A percentile compares a stretch with the other conserved stretches of the same genome.
phyloP scores from a whole-genome alignment of 1,140 invertebrate species.

The Diabrotica virgifera region DNA sequence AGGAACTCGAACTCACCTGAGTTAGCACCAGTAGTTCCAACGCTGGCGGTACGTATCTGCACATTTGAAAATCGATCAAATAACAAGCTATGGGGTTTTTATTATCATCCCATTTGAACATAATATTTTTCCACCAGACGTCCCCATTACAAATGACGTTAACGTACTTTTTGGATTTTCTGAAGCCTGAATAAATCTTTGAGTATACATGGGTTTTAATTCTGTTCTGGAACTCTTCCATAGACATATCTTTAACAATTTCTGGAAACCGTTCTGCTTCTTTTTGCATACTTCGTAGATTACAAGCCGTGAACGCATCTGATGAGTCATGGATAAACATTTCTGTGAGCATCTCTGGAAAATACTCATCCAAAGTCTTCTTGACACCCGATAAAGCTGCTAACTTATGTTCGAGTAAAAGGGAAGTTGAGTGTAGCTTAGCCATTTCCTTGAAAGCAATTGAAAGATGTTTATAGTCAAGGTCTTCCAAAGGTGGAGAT shows the following conservation, averaged over 20 bases:
- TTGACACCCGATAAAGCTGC: background rate
- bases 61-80: background rate
- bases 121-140: constrained; percentile 4
- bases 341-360: background rate
- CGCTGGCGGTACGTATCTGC: background rate
- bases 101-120: background rate
- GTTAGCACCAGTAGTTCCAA: background rate
- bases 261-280: background rate
- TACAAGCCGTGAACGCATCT: too few species aligned
- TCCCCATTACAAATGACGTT: background rate
- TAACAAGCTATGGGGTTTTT: background rate
- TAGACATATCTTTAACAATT: background rate
- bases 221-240: constrained; percentile 4
- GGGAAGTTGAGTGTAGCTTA: background rate
- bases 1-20: too few species aligned
- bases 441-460: background rate
- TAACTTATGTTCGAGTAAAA: constrained; percentile 3
- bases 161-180: background rate
- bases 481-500: too few species aligned
- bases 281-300: background rate
- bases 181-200: background rate
- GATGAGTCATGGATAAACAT: background rate
- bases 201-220: background rate
- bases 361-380: background rate
- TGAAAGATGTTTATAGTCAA: background rate